Percentiles rank a stretch among this genome's conserved stretches.
These are phyloP conservation scores for Tipula unca DNA, from an alignment of 2,888 invertebrate genomes.

Conservation along the genomic window DNA sequence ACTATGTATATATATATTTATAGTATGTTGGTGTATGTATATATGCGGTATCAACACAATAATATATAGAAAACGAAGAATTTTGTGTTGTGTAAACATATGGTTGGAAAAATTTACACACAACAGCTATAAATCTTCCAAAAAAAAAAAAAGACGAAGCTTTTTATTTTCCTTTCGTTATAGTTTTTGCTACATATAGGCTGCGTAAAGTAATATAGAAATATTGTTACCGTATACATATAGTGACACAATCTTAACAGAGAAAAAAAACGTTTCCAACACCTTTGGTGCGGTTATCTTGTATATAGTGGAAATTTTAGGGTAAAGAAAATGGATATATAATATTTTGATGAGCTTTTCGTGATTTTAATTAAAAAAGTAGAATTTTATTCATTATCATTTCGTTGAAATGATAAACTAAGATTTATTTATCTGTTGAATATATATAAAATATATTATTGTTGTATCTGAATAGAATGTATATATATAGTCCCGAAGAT, in stretches of 20 bases:
- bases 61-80: neutral
- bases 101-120: neutral
- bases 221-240: neutral
- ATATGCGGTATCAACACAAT: neutral
- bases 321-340: neutral
- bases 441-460: neutral
- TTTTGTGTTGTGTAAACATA: conserved; percentile 8
- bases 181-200: neutral
- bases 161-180: neutral
- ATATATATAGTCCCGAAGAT: neutral
- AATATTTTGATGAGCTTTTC: conserved; percentile 8
- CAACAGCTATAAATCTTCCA: neutral
- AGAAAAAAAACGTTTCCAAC: neutral
- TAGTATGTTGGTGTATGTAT: neutral
- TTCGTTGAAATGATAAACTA: neutral
- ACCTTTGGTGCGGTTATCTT: conserved; percentile 14
- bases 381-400: neutral
- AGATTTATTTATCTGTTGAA: conserved; percentile 14
- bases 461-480: neutral
- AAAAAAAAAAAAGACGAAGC: neutral
- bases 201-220: neutral
- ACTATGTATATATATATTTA: neutral
- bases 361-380: neutral
- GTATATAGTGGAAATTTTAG: neutral
- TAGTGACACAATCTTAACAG: neutral